Evolutionary conservation across 2,888 invertebrate genomes (phyloP).

Genomic region (Xestia ashworthii): DNA sequence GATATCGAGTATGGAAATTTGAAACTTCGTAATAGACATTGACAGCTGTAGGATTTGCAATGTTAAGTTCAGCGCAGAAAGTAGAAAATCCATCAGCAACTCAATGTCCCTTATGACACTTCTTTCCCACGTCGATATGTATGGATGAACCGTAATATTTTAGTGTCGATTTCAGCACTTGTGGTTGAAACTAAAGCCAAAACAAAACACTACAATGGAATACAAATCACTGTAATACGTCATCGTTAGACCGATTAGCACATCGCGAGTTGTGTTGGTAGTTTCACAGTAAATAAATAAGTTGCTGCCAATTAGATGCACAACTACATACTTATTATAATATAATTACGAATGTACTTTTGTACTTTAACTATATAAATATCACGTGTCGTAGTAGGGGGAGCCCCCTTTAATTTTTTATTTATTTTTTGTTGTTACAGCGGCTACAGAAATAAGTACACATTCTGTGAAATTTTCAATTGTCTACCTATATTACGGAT

Average conservation of each 20-base stretch:
- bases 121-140: not conserved
- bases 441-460: too few relatives aligned
- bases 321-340: constrained; percentile 9
- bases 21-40: not conserved
- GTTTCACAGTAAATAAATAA: constrained; percentile 28
- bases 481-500: too few relatives aligned
- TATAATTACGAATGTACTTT: not conserved
- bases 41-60: not conserved
- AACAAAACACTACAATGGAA: constrained; percentile 23
- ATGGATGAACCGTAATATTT: constrained; percentile 13
- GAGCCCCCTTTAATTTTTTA: too few relatives aligned
- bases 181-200: constrained; percentile 32
- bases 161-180: constrained; percentile 12
- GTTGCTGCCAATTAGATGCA: constrained; percentile 29
- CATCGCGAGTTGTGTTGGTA: constrained; percentile 14
- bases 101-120: not conserved
- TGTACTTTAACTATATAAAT: too few relatives aligned
- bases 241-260: constrained; percentile 29
- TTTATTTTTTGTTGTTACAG: too few relatives aligned
- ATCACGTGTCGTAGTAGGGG: too few relatives aligned
- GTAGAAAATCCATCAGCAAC: not conserved
- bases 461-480: too few relatives aligned
- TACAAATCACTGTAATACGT: constrained; percentile 28
- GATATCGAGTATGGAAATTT: not conserved
- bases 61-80: not conserved